Evolutionary conservation across 2,797 vertebrate species (phyloP), one percentile per base, ranked within the genome.

Genomic region (Astyanax mexicanus): DNA sequence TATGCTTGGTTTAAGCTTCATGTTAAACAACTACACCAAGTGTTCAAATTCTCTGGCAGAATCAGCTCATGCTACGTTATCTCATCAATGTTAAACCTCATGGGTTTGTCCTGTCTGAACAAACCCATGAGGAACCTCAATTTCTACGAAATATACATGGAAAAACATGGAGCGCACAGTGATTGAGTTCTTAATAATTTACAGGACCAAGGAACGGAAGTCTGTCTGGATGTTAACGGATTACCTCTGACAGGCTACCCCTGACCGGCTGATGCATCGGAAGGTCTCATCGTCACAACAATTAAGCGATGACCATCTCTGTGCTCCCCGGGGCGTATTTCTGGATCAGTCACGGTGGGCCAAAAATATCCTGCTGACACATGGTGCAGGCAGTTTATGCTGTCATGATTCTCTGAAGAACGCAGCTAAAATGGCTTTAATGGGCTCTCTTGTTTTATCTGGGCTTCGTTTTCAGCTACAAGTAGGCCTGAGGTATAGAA

Each of bases 371-470:
- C 57, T 74, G 45, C 66, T 65, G 76, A 72, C 64, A 77, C 81
- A 79, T 66, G 69, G 70, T 80, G 69, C 71, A 64, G 52, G 70
- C 47, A 69, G 62, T 79, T 82, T 60, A 64, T 81, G 76, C 80
- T 82, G 84, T 81, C 84, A 81, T 73, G 75, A 61, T 70, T 77
- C 75, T 82, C 70, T 83, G 80, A 83, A 69, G 75, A 77, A 75
- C 68, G 58, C 44, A 58, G 74, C 68, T 74, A 75, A 80, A 85
- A 84, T 83, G 84, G 80, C 42, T 80, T 80, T 79, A 84, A 85
- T 84, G 77, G 70, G 69, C 13, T 35, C 70, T 72, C 70, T 75
- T 83, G 80, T 83, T 83, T 83, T 77, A 78, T 72, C 55, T 51
- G 21, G 7, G 11, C 29, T 49, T 65, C 6, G 11, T 25, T 35